phyloP scores from a whole-genome alignment of 2,888 invertebrate genomes.

The Tachina grossa region DNA sequence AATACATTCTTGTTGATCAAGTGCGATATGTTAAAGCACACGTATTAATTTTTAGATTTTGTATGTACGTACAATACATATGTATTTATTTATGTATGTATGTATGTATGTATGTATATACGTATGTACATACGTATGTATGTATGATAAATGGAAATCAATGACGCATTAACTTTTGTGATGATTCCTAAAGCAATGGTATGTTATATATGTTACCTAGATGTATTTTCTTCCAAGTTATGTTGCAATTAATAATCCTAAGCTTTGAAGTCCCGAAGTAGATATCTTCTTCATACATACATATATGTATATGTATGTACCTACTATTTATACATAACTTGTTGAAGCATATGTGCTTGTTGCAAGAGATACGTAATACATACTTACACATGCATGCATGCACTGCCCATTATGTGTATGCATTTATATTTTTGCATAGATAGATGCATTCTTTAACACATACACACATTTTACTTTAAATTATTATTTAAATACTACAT shows the following conservation, averaged over 20 bases:
- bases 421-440: too few relatives aligned
- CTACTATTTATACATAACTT: too few relatives aligned
- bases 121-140: background rate
- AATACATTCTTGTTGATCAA: too few relatives aligned
- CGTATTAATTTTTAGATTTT: background rate
- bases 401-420: background rate
- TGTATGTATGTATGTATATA: background rate
- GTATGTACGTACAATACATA: background rate
- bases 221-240: background rate
- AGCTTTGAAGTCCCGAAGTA: background rate
- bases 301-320: too few relatives aligned
- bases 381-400: too few relatives aligned
- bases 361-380: too few relatives aligned
- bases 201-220: background rate
- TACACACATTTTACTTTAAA: too few relatives aligned
- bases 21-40: background rate
- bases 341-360: too few relatives aligned
- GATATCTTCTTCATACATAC: background rate
- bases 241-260: background rate
- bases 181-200: background rate
- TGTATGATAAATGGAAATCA: background rate
- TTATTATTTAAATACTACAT: too few relatives aligned
- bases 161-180: constrained; percentile 29
- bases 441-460: too few relatives aligned
- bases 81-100: too few relatives aligned